These are phyloP conservation scores for Anguilla pacifica DNA, from an alignment of 2,797 vertebrate genomes.

Conservation along the genomic window DNA sequence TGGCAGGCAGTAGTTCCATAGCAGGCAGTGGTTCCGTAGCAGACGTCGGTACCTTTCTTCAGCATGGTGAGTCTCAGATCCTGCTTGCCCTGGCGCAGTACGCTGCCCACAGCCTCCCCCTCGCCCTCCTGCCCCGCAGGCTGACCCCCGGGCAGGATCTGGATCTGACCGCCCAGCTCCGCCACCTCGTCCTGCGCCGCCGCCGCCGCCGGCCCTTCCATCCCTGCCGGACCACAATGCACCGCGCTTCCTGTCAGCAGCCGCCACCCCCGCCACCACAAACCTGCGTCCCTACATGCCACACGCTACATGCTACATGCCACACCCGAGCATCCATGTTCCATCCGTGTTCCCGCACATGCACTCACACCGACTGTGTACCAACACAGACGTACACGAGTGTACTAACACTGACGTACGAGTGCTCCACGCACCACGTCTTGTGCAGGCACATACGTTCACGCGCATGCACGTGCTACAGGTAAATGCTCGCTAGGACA, in stretches of 20 bases:
- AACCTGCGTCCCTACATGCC: neutral
- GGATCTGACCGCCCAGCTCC: slow-evolving; percentile 79
- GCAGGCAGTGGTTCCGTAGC: neutral
- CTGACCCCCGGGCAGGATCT: slow-evolving; percentile 88
- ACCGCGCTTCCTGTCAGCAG: neutral
- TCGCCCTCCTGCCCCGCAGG: slow-evolving; percentile 77
- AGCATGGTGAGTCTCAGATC: slow-evolving; percentile 93
- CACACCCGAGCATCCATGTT: no score
- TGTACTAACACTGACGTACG: neutral
- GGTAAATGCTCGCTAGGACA: neutral
- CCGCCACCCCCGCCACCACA: neutral
- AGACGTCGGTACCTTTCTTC: slow-evolving; percentile 84
- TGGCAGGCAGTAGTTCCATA: neutral
- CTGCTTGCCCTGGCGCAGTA: slow-evolving; percentile 85
- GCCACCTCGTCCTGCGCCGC: slow-evolving; percentile 82
- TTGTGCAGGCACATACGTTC: neutral
- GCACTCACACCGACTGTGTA: neutral
- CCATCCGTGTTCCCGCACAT: neutral
- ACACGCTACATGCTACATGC: neutral
- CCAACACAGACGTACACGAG: slow-evolving; percentile 20
- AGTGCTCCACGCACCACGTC: neutral
- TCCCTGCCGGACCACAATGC: slow-evolving; percentile 73
- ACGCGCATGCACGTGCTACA: neutral
- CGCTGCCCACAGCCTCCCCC: slow-evolving; percentile 79
- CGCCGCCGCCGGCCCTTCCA: slow-evolving; percentile 79